These are phyloP conservation scores for Pantherophis vulpinus DNA, from an alignment of 2,797 vertebrate genomes.

Conservation along the genomic window DNA sequence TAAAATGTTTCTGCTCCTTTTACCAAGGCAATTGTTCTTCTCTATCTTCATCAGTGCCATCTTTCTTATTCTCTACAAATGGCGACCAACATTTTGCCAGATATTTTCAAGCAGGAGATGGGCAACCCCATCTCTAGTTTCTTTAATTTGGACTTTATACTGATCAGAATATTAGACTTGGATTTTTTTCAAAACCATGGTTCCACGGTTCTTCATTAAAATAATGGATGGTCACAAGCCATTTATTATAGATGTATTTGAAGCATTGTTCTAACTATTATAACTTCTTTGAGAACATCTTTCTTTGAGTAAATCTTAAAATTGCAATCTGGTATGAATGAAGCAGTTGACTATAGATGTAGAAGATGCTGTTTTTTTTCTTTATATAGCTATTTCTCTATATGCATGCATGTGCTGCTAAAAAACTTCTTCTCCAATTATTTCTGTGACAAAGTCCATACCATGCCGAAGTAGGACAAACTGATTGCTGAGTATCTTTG, in stretches of 20 bases:
- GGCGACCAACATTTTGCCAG: background rate
- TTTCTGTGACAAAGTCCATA: background rate
- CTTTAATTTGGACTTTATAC: background rate
- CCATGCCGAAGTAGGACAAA: background rate
- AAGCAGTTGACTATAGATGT: too few species aligned
- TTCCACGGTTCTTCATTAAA: background rate
- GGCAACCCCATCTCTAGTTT: background rate
- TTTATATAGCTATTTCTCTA: background rate
- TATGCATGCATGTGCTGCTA: background rate
- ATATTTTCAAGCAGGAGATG: background rate
- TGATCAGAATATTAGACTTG: background rate
- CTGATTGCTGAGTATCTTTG: background rate
- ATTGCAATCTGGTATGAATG: constrained; percentile 47
- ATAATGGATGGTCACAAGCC: background rate
- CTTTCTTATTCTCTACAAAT: background rate
- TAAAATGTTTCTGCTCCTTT: background rate
- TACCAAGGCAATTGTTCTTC: background rate
- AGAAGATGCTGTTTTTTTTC: background rate
- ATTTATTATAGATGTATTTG: background rate
- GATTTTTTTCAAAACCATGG: background rate
- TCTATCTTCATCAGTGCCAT: background rate
- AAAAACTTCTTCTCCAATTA: background rate
- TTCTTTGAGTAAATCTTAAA: constrained; percentile 31
- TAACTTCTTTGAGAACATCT: background rate
- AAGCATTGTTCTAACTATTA: background rate